Percentiles rank a stretch among this genome's conserved stretches.
These are phyloP conservation scores for Lathamus discolor DNA, from an alignment of 2,113 vertebrate genomes.

Conservation along the genomic window DNA sequence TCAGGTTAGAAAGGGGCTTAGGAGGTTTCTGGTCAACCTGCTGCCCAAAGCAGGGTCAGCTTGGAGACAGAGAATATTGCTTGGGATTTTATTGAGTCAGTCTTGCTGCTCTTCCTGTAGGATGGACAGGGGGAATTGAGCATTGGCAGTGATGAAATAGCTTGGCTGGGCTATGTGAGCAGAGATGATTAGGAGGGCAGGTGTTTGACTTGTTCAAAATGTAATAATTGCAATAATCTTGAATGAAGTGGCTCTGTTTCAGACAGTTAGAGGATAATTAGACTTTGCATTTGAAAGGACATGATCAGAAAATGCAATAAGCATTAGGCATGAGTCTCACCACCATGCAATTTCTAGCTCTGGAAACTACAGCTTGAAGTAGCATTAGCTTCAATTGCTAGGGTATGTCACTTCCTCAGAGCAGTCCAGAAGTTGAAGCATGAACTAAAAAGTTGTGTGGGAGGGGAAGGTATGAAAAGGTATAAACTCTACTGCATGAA, in stretches of 20 bases:
- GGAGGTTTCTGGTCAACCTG: background rate
- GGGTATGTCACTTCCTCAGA: background rate
- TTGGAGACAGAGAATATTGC: background rate
- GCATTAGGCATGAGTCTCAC: background rate
- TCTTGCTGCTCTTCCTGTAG: background rate
- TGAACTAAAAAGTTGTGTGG: background rate
- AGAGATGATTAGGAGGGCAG: background rate
- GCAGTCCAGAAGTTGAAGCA: background rate
- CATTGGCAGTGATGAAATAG: background rate
- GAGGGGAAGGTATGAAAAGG: background rate
- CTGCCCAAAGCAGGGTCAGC: background rate
- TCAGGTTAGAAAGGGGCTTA: background rate
- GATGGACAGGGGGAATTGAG: background rate
- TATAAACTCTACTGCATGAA: background rate
- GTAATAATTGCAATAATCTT: background rate
- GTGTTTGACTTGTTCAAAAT: background rate
- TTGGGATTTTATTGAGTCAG: background rate
- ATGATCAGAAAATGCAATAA: background rate
- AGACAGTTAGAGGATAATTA: background rate
- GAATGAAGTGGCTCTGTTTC: background rate
- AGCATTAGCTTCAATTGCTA: background rate
- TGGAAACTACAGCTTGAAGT: background rate
- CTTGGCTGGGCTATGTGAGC: background rate
- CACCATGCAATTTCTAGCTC: background rate
- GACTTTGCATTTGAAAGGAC: slow-evolving; percentile 21